These are phyloP conservation scores for Corythoichthys intestinalis DNA, from an alignment of 2,113 vertebrate species.

Conservation along the genomic window DNA sequence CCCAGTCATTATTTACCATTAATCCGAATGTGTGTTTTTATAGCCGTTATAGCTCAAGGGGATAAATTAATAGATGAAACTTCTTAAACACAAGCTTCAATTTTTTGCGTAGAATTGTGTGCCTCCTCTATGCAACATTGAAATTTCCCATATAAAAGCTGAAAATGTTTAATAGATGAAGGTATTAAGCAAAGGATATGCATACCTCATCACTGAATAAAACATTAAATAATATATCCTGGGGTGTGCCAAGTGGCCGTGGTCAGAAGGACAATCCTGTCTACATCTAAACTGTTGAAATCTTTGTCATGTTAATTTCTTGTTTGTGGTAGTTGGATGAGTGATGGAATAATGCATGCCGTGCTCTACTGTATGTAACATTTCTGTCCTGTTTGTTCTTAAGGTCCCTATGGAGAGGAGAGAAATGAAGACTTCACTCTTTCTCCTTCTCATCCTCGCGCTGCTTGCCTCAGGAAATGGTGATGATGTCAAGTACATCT, in stretches of 20 bases:
- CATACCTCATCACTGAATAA: neutral
- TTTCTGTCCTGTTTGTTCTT: slow-evolving; percentile 20
- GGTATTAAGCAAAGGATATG: neutral
- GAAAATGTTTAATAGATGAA: neutral
- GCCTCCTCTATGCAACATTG: no score
- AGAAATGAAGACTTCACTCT: slow-evolving; percentile 82
- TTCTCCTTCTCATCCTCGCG: slow-evolving; percentile 79
- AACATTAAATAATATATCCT: neutral
- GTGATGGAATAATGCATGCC: neutral
- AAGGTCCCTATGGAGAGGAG: slow-evolving; percentile 65
- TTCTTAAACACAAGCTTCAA: no score
- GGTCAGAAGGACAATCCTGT: neutral
- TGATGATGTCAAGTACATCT: slow-evolving; percentile 87
- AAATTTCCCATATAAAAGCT: neutral
- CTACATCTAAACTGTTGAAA: neutral
- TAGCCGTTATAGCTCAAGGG: no score
- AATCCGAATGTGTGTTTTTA: no score
- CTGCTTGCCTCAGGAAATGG: slow-evolving; percentile 79
- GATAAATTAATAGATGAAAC: no score
- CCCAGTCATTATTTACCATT: no score
- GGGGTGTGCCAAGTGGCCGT: neutral
- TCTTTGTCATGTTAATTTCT: neutral
- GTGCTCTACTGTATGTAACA: slow-evolving; percentile 1
- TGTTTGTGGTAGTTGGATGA: neutral
- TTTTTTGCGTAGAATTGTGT: no score